Evolutionary conservation across 2,888 invertebrate genomes (phyloP), one percentile per base, ranked within the genome.

Genomic region (Aradus depressus): DNA sequence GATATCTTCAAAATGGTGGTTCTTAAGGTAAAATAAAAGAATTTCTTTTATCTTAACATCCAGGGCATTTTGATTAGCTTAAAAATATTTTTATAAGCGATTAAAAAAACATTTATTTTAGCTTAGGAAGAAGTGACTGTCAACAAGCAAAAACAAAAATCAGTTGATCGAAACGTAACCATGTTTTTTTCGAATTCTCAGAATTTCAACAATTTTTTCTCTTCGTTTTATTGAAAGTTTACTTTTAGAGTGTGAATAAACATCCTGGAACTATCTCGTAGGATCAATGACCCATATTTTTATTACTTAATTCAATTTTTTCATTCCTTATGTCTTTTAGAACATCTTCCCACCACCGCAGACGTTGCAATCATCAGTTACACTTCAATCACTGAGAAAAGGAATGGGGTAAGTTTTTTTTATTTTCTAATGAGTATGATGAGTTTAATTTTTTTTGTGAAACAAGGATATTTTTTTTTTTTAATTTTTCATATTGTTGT

Each of bases 401-500:
- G 44, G 44, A 22, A 44, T 44, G 6, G 44, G 44, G 44, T 44
- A 44, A 31, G 44, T 34, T 21, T 16, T 23, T 8, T 21, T 6
- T 34, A 4, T 12, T 34, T 34, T 14, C 4, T 12, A 14, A 6
- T 6, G 14, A 34, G 4, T 6, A 6, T 6, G 16, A 34, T 34
- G 16, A 34, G n/a, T 6, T 34, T 34, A 6, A 4, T 34, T 14
- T 34, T 4, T 14, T 34, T 34, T 34, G n/a, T 10, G 12, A 28
- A 28, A 10, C 12, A 10, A 10, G 6, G 6, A 10, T 28, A 10
- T 28, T 28, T 6, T 28, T 10, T 8, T 28, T n/a, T 18, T 34
- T n/a, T 4, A 14, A 12, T 14, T 34, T 34, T 34, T 34, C 16
- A 34, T 14, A 14, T 34, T 6, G n/a, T n/a, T n/a, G n/a, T n/a